These are phyloP conservation scores for Melolontha melolontha DNA, from an alignment of 2,888 invertebrate genomes.

Conservation along the genomic window DNA sequence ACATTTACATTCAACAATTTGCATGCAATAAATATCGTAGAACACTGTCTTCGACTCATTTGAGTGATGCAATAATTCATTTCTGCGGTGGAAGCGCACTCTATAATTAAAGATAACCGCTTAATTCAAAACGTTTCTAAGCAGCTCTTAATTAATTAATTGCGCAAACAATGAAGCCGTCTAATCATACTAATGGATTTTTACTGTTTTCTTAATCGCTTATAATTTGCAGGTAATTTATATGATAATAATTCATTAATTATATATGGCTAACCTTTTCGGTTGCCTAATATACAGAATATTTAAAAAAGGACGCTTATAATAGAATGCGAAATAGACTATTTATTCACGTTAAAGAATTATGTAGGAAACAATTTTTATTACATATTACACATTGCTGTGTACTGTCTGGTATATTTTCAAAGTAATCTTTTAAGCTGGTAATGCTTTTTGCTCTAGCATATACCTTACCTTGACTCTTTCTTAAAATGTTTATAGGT, in stretches of 20 bases:
- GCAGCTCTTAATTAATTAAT: slow-evolving; percentile 17
- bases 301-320: not conserved
- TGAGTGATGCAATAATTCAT: slow-evolving; percentile 23
- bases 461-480: no score
- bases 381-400: no score
- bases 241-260: not conserved
- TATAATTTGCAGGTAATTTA: slow-evolving; percentile 2
- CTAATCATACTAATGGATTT: slow-evolving; percentile 14
- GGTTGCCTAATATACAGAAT: not conserved
- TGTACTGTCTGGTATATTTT: no score
- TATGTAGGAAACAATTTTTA: no score
- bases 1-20: slow-evolving; percentile 3
- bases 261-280: not conserved
- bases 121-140: slow-evolving; percentile 10
- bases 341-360: no score
- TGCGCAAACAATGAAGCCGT: slow-evolving; percentile 4
- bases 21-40: slow-evolving; percentile 10
- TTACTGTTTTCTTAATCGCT: slow-evolving; percentile 4
- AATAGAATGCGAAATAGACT: not conserved
- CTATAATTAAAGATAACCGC: slow-evolving; percentile 7
- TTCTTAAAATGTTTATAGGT: no score
- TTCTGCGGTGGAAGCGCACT: not conserved
- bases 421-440: no score
- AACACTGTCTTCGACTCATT: not conserved
- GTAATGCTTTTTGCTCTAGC: no score